These are phyloP conservation scores for Channa striata DNA, from an alignment of 2,797 vertebrate species.

Conservation along the genomic window DNA sequence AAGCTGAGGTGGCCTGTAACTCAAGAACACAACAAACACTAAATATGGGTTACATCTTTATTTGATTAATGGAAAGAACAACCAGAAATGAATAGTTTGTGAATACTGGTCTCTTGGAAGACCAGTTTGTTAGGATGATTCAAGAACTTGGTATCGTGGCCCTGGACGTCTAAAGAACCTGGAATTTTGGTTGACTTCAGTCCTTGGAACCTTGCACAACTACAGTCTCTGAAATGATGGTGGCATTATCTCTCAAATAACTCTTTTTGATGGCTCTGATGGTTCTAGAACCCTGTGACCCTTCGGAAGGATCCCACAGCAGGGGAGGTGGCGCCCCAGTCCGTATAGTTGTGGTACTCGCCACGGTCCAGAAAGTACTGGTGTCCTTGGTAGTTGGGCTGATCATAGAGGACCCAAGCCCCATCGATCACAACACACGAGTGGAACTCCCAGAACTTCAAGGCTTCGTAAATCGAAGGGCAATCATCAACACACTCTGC, in stretches of 20 bases:
- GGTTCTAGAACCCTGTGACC: slow-evolving; percentile 67
- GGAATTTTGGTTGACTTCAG: not conserved
- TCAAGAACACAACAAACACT: not conserved
- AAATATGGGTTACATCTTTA: slow-evolving; percentile 24
- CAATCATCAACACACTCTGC: slow-evolving; percentile 67
- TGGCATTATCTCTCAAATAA: not conserved
- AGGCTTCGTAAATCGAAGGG: slow-evolving; percentile 55
- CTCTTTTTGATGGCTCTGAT: not conserved
- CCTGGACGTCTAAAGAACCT: too few species aligned
- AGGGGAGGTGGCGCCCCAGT: slow-evolving; percentile 70
- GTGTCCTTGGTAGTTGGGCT: slow-evolving; percentile 66
- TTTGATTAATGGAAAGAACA: slow-evolving; percentile 12
- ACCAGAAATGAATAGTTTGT: not conserved
- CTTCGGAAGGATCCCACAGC: slow-evolving; percentile 68
- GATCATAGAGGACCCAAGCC: slow-evolving; percentile 75
- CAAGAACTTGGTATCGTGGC: too few species aligned
- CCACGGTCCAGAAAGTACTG: slow-evolving; percentile 76
- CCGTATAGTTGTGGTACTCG: slow-evolving; percentile 68
- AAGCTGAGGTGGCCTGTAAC: not conserved
- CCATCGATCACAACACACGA: slow-evolving; percentile 74
- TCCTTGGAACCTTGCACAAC: not conserved
- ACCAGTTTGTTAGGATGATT: not conserved
- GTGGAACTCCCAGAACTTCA: slow-evolving; percentile 71
- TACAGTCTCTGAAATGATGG: not conserved
- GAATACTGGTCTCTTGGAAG: not conserved